These are phyloP conservation scores for Poeciliopsis occidentalis DNA, from an alignment of 2,113 vertebrate species.

Conservation along the genomic window DNA sequence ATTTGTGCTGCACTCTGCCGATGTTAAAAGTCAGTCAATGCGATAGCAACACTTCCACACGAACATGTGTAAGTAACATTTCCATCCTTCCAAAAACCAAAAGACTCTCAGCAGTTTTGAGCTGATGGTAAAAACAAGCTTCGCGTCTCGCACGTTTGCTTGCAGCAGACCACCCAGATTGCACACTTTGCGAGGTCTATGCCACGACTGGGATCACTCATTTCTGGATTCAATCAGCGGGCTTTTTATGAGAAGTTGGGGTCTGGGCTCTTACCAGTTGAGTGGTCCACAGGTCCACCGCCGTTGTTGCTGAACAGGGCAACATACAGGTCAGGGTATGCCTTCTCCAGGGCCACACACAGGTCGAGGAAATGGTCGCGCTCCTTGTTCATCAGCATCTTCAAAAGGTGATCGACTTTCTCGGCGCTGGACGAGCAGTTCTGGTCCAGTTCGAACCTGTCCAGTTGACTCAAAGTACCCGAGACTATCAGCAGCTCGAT, in stretches of 20 bases:
- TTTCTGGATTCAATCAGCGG: neutral
- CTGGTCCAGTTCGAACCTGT: slow-evolving; percentile 85
- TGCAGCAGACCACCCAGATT: slow-evolving; percentile 59
- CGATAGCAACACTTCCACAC: neutral
- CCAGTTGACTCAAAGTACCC: slow-evolving; percentile 84
- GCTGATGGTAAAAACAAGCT: slow-evolving; percentile 1
- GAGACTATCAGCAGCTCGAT: slow-evolving; percentile 88
- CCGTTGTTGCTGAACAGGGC: slow-evolving; percentile 89
- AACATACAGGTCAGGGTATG: slow-evolving; percentile 91
- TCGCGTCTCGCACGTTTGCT: neutral
- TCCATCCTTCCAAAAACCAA: too few species aligned
- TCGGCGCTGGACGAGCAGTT: slow-evolving; percentile 84
- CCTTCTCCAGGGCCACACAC: slow-evolving; percentile 95
- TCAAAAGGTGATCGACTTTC: slow-evolving; percentile 92
- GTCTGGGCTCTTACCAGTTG: slow-evolving; percentile 75
- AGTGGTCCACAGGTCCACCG: slow-evolving; percentile 81
- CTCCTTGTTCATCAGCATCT: slow-evolving; percentile 94
- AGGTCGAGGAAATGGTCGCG: slow-evolving; percentile 95
- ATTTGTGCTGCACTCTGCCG: too few species aligned
- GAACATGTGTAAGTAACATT: slow-evolving; percentile 11
- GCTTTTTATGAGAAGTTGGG: neutral
- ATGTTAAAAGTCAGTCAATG: too few species aligned
- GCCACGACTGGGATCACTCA: slow-evolving; percentile 5
- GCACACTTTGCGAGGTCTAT: neutral
- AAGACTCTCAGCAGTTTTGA: neutral